Evolutionary conservation across 2,888 invertebrate genomes (phyloP), one percentile per base, ranked within the genome.

Genomic region (Eulithis prunata): DNA sequence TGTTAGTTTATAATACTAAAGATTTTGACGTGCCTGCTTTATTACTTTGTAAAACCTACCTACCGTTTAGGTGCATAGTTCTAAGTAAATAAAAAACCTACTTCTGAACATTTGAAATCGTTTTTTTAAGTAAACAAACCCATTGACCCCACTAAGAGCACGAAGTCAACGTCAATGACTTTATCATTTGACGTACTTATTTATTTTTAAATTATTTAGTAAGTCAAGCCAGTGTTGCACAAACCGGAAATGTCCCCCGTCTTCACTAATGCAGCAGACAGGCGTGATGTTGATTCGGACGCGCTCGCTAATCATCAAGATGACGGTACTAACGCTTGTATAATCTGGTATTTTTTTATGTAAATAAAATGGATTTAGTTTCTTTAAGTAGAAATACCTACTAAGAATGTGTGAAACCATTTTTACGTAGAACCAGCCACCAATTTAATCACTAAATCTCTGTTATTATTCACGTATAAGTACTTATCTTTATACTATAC

Each of bases 281-380:
- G 38, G 55, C 61, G 61, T 49, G 41, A 49, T 41, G 55, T 55
- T 54, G 32, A 14, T 58, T 55, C 47, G 55, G 47, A 49, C 28
- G 61, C 55, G 49, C 32, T 32, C 49, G 55, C 61, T 61, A 61
- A 61, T 46, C 46, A 60, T 12, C 0, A 10, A 2, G 13, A 59
- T 43, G n/a, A 32, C 52, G 41, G n/a, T 28, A 32, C 55, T 13
- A 53, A 43, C 14, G 32, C n/a, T 13, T 41, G 14, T 8, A 10
- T 14, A 46, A 7, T 32, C 21, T 3, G 13, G 12, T 46, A 13
- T 13, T 6, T 21, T 28, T 28, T 28, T n/a, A 5, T 49, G 14
- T 28, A 52, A 52, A 52, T 52, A 52, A 32, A 12, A 12, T 14
- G 12, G 28, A 52, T 52, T 52, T 32, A 1, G n/a, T 52, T 52